Conservation (phyloP, 2,113 vertebrate species). For the Plecotus auritus region DNA sequence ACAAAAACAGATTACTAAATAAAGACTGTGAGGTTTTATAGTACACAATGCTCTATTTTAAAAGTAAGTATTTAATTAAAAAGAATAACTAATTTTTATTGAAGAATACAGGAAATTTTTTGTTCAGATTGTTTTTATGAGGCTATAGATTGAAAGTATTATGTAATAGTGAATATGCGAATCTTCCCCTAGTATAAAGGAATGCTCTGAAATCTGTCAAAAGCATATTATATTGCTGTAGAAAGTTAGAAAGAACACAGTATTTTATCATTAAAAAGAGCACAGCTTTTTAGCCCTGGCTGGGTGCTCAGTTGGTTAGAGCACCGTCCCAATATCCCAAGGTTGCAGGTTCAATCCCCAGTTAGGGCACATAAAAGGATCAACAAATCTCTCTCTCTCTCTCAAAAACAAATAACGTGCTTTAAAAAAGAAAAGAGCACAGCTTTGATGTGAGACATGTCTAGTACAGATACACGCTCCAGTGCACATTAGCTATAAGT, state of each 20-base stretch:
- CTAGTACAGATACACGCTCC: background rate
- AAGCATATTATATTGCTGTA: constrained; percentile 7
- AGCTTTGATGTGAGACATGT: constrained; percentile 1
- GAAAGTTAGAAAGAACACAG: background rate
- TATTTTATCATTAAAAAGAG: background rate
- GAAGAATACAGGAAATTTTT: background rate
- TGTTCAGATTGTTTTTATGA: background rate
- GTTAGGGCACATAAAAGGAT: background rate
- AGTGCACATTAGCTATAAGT: background rate
- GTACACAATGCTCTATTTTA: background rate
- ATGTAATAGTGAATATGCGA: background rate
- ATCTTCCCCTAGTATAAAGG: constrained; percentile 4
- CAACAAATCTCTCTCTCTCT: background rate
- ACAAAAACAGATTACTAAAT: background rate
- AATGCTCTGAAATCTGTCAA: background rate
- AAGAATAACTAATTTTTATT: background rate
- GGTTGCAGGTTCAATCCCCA: background rate
- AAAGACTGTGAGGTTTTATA: constrained; percentile 14
- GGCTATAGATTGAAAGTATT: background rate
- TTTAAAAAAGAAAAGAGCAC: background rate
- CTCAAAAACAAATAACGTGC: background rate
- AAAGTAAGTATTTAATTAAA: constrained; percentile 1
- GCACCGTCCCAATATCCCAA: background rate
- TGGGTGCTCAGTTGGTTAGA: background rate
- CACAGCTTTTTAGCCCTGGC: background rate